A percentile compares a stretch with the other conserved stretches of the same genome.
Conservation (phyloP, 2,797 vertebrate species). For the Sebastes vulpes region DNA sequence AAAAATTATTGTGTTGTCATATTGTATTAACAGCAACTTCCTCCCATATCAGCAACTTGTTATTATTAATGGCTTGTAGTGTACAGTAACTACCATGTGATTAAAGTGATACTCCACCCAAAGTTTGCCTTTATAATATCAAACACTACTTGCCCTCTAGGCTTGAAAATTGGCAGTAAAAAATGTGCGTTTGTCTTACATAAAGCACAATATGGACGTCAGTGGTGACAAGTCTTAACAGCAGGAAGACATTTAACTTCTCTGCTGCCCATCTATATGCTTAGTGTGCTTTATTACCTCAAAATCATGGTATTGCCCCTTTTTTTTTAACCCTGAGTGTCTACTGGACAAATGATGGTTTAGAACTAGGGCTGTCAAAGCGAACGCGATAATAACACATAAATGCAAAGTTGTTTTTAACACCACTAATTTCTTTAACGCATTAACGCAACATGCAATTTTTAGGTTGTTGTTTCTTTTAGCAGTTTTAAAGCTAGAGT, state of each 20-base stretch:
- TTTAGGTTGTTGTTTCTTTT: too few species aligned
- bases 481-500: too few species aligned
- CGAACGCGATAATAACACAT: too few species aligned
- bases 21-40: background rate
- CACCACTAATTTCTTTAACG: too few species aligned
- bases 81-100: background rate
- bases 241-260: background rate
- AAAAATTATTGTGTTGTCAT: background rate
- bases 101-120: constrained; percentile 6
- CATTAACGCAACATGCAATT: too few species aligned
- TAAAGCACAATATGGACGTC: background rate
- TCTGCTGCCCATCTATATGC: background rate
- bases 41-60: background rate
- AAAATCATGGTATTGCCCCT: background rate
- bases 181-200: background rate
- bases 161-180: background rate
- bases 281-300: background rate
- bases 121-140: background rate
- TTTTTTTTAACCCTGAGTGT: background rate
- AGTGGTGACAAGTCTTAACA: background rate
- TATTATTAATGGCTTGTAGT: background rate
- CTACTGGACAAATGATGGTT: background rate
- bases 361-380: background rate
- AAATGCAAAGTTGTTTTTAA: too few species aligned
- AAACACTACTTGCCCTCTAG: background rate